phyloP scores from a whole-genome alignment of 2,113 vertebrate genomes.

The rabbit (Oryctolagus cuniculus) region mOryCun1.1 NC_091432.1:189174001-189174500 shows the following conservation, averaged over 20 bases:
- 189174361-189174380: not conserved
- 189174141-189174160: not conserved
- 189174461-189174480: too few relatives aligned
- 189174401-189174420: too few relatives aligned
- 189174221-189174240: not conserved
- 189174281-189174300: not conserved
- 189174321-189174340: not conserved
- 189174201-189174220: not conserved
- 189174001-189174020: not conserved
- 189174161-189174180: not conserved
- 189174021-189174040: not conserved
- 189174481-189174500: too few relatives aligned
- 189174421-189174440: too few relatives aligned
- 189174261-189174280: not conserved
- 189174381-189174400: too few relatives aligned
- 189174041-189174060: not conserved
- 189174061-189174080: not conserved
- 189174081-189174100: not conserved
- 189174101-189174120: not conserved
- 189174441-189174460: too few relatives aligned
- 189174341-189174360: conserved; percentile 2
- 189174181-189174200: not conserved
- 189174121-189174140: not conserved
- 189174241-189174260: not conserved
- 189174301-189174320: not conserved